Evolutionary conservation across 2,888 invertebrate species (phyloP).

Genomic region (Stenodera caucasica): DNA sequence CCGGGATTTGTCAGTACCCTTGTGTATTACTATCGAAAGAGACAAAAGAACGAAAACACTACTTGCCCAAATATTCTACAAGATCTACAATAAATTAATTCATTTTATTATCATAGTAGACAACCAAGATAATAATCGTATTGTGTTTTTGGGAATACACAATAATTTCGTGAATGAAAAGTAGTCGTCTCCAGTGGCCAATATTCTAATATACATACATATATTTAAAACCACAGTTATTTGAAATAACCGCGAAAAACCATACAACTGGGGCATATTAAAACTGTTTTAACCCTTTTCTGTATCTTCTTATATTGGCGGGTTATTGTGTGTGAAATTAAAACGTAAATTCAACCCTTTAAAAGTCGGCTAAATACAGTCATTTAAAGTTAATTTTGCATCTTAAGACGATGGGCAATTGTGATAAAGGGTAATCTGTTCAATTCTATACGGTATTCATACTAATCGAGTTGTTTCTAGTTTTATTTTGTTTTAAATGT

Average conservation of each 20-base stretch:
- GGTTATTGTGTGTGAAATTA: constrained; percentile 59
- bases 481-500: constrained; percentile 6
- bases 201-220: constrained; percentile 52
- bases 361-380: constrained; percentile 46
- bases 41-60: background rate
- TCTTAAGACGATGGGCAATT: constrained; percentile 29
- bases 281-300: constrained; percentile 47
- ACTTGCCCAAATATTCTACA: background rate
- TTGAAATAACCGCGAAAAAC: constrained; percentile 53
- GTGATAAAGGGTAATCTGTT: constrained; percentile 21
- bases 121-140: background rate
- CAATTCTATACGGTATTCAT: constrained; percentile 20
- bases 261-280: constrained; percentile 53
- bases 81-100: constrained; percentile 19
- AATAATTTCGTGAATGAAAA: constrained; percentile 12
- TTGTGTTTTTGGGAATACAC: constrained; percentile 22
- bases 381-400: constrained; percentile 47
- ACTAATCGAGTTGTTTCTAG: constrained; percentile 26
- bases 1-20: constrained; percentile 6
- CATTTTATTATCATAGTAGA: constrained; percentile 23
- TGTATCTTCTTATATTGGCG: constrained; percentile 44
- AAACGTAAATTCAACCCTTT: constrained; percentile 54
- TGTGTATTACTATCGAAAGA: constrained; percentile 5
- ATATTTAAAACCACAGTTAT: constrained; percentile 50
- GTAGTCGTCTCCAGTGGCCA: constrained; percentile 46